Conservation (phyloP, 2,888 invertebrate species). For the Tetanocera ferruginea region DNA sequence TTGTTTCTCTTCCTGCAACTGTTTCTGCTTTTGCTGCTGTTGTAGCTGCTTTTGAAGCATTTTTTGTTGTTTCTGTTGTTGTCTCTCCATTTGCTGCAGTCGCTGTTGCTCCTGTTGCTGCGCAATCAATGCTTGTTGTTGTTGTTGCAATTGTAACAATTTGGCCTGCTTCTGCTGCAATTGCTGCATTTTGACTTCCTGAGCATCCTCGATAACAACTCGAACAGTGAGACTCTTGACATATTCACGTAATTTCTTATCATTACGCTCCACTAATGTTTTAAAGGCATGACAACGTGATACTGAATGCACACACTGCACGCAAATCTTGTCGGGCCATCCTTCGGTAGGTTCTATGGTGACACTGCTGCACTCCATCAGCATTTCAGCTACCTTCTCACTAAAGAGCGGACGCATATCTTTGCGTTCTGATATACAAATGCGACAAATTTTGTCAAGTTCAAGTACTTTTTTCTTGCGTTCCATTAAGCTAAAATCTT, state of each 20-base stretch:
- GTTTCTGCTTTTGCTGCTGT: slow-evolving; percentile 50
- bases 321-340: slow-evolving; percentile 74
- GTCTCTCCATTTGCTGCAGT: slow-evolving; percentile 37
- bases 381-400: slow-evolving; percentile 76
- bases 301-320: slow-evolving; percentile 77
- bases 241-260: slow-evolving; percentile 72
- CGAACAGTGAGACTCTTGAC: slow-evolving; percentile 68
- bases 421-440: slow-evolving; percentile 76
- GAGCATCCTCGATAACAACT: slow-evolving; percentile 63
- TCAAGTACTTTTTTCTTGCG: slow-evolving; percentile 69
- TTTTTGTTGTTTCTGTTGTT: slow-evolving; percentile 48
- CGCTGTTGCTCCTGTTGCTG: slow-evolving; percentile 45
- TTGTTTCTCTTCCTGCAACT: slow-evolving; percentile 41
- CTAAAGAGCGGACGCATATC: slow-evolving; percentile 78
- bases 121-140: slow-evolving; percentile 36
- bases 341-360: slow-evolving; percentile 75
- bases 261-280: slow-evolving; percentile 74
- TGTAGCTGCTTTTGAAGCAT: slow-evolving; percentile 53
- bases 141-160: slow-evolving; percentile 41
- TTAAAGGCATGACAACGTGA: slow-evolving; percentile 77
- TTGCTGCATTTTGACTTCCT: slow-evolving; percentile 47
- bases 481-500: slow-evolving; percentile 58
- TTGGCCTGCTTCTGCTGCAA: slow-evolving; percentile 38
- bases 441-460: slow-evolving; percentile 76
- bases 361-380: slow-evolving; percentile 76